Evolutionary conservation across 2,888 invertebrate species (phyloP).

Genomic region (Pseudoips prasinana): DNA sequence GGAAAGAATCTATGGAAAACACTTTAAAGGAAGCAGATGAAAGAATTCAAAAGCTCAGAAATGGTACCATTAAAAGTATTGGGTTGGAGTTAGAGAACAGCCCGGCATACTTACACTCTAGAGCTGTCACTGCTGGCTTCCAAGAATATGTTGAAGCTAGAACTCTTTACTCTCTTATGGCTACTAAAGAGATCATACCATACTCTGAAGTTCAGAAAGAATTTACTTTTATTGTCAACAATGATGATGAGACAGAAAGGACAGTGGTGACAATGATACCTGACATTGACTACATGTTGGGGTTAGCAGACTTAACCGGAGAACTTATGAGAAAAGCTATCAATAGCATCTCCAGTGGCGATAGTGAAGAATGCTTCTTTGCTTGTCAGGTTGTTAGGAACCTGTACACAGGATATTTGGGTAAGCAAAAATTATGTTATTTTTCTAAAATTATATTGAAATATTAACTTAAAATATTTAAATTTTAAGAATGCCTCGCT

Average conservation of each 20-base stretch:
- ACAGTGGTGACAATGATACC: slow-evolving; percentile 59
- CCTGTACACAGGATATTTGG: slow-evolving; percentile 84
- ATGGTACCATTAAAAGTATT: slow-evolving; percentile 79
- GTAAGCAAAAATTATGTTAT: slow-evolving; percentile 50
- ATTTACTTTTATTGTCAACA: slow-evolving; percentile 63
- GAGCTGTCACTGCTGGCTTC: slow-evolving; percentile 68
- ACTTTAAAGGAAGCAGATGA: slow-evolving; percentile 79
- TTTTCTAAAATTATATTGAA: background rate
- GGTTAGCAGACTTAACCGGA: slow-evolving; percentile 93
- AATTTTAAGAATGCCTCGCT: too few species aligned
- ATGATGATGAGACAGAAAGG: slow-evolving; percentile 37
- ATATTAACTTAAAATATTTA: background rate
- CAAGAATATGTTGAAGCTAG: slow-evolving; percentile 95
- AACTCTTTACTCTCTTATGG: slow-evolving; percentile 88
- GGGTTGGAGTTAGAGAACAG: slow-evolving; percentile 87
- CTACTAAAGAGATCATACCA: slow-evolving; percentile 80
- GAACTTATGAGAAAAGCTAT: slow-evolving; percentile 95
- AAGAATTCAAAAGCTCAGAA: slow-evolving; percentile 84
- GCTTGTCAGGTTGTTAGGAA: slow-evolving; percentile 87
- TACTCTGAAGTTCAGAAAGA: slow-evolving; percentile 82
- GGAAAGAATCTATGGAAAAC: slow-evolving; percentile 56
- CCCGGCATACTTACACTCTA: slow-evolving; percentile 81
- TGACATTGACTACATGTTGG: slow-evolving; percentile 85
- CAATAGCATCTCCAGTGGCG: slow-evolving; percentile 89
- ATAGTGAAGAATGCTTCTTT: slow-evolving; percentile 86